Conservation (phyloP, 2,113 vertebrate genomes). For the Lepisosteus osseus region DNA sequence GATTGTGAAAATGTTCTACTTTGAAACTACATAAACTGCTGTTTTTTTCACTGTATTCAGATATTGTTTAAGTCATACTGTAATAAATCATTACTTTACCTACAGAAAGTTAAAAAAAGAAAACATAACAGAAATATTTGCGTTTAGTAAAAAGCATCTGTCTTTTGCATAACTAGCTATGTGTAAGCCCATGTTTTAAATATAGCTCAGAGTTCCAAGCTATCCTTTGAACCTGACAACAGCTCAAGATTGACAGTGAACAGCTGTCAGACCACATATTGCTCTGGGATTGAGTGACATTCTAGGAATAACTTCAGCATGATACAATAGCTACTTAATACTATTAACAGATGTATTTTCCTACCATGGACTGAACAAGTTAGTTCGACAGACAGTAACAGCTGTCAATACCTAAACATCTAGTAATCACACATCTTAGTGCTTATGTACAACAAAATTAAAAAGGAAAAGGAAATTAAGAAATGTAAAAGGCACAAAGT, state of each 20-base stretch:
- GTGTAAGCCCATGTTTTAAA: conserved; percentile 25
- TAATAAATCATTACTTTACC: no score
- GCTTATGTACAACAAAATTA: no score
- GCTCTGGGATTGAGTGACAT: conserved; percentile 3
- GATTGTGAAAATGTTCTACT: no score
- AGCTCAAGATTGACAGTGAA: conserved; percentile 60
- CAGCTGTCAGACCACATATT: conserved; percentile 49
- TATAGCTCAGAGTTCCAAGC: conserved; percentile 38
- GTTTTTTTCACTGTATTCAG: no score
- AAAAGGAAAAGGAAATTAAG: no score
- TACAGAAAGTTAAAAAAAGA: neutral
- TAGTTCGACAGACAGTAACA: no score
- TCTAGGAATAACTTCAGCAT: conserved; percentile 41
- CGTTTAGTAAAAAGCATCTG: conserved; percentile 10
- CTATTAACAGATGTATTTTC: conserved; percentile 14
- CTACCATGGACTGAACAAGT: neutral
- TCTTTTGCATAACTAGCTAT: neutral
- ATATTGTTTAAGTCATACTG: no score
- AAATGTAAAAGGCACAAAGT: no score
- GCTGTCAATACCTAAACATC: no score
- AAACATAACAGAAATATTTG: neutral
- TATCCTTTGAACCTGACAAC: conserved; percentile 41
- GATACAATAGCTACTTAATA: conserved; percentile 34
- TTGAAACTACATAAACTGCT: no score
- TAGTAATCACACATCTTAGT: no score